Percentiles rank a stretch among this genome's conserved stretches.
Evolutionary conservation across 2,888 invertebrate genomes (phyloP).

Genomic region (Aspidiotus destructor): DNA sequence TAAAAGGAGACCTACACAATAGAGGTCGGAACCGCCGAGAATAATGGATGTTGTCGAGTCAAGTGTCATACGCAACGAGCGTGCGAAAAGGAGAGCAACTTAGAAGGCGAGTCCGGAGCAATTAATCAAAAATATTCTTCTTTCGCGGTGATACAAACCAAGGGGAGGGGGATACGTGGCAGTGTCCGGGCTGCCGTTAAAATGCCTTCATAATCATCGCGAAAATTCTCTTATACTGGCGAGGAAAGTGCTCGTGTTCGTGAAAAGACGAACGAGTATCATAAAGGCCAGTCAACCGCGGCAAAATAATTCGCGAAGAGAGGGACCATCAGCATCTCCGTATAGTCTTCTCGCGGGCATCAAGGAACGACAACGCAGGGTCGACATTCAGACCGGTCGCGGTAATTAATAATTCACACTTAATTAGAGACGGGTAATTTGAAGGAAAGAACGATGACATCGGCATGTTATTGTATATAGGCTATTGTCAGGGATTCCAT

Average conservation of each 20-base stretch:
- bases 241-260: background rate
- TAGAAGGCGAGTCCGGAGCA: conserved; percentile 14
- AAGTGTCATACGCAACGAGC: conserved; percentile 27
- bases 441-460: conserved; percentile 6
- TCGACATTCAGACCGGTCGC: conserved; percentile 30
- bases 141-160: background rate
- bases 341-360: background rate
- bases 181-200: background rate
- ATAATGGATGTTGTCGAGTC: conserved; percentile 30
- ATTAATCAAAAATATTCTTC: conserved; percentile 29
- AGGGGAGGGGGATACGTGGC: background rate
- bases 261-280: conserved; percentile 11
- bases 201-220: background rate
- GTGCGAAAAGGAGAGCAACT: conserved; percentile 13
- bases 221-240: background rate
- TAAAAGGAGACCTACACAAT: conserved; percentile 24
- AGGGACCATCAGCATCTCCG: background rate
- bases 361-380: conserved; percentile 4
- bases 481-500: background rate
- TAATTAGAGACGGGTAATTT: conserved; percentile 36
- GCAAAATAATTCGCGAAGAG: background rate
- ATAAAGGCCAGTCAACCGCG: conserved; percentile 1
- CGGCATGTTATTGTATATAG: background rate
- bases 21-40: conserved; percentile 24
- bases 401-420: conserved; percentile 39